Percentiles rank a stretch among this genome's conserved stretches.
phyloP scores from a whole-genome alignment of 2,113 vertebrate genomes.

The Carlito syrichta region DNA sequence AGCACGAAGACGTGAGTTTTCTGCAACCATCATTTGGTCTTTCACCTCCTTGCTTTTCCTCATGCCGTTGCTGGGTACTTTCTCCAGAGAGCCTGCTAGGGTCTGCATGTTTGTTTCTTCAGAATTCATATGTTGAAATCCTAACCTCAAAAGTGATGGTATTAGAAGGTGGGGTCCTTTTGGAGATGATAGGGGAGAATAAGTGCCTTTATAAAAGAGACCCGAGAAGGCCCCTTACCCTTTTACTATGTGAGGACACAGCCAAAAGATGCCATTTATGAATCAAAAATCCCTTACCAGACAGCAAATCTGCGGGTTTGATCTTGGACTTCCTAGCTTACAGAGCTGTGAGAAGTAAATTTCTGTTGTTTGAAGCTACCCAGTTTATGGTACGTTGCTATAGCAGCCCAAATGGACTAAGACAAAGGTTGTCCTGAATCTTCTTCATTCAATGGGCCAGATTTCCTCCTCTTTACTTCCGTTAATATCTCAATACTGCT shows the following conservation, averaged over 20 bases:
- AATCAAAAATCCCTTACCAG: background rate
- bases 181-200: background rate
- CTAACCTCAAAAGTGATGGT: background rate
- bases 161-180: background rate
- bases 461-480: background rate
- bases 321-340: background rate
- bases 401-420: background rate
- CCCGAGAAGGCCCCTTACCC: background rate
- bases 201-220: background rate
- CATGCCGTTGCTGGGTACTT: too few relatives aligned
- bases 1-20: background rate
- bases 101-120: background rate
- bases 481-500: background rate
- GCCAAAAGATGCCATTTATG: background rate
- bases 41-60: background rate
- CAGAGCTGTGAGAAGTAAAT: background rate
- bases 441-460: background rate
- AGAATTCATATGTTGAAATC: background rate
- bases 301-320: background rate
- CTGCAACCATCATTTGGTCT: background rate
- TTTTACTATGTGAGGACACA: background rate
- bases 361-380: background rate
- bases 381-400: background rate
- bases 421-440: background rate
- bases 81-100: background rate